Evolutionary conservation across 2,888 invertebrate species (phyloP).

Genomic region (Pseudococcus viburni): DNA sequence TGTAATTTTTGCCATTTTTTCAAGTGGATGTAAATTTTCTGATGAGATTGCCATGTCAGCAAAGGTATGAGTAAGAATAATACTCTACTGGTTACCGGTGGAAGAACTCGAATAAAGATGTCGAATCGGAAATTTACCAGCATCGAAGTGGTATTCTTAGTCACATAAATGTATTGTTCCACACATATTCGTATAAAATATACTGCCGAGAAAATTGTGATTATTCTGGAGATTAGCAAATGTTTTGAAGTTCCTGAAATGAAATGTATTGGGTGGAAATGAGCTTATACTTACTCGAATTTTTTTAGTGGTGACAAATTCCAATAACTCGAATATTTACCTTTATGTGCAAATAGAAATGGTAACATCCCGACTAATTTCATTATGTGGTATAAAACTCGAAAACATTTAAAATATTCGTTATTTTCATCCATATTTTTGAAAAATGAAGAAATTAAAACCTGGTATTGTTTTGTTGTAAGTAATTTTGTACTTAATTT

Average conservation of each 20-base stretch:
- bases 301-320: neutral
- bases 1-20: constrained; percentile 8
- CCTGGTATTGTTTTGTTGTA: no score
- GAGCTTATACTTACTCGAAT: neutral
- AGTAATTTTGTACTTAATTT: no score
- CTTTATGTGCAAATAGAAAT: neutral
- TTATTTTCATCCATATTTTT: constrained; percentile 11
- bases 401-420: constrained; percentile 16
- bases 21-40: neutral
- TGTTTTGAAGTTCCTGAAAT: neutral
- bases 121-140: neutral
- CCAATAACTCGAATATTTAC: neutral
- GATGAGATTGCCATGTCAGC: neutral
- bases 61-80: neutral
- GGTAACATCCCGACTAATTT: neutral
- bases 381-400: neutral
- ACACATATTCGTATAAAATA: neutral
- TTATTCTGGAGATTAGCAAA: neutral
- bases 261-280: neutral
- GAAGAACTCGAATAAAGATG: neutral
- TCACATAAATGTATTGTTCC: neutral
- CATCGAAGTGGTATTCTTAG: neutral
- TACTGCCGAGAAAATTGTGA: neutral
- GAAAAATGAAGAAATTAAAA: neutral
- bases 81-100: neutral